A percentile compares a stretch with the other conserved stretches of the same genome.
Conservation (phyloP, 2,888 invertebrate species). For the Apamea crenata region DNA sequence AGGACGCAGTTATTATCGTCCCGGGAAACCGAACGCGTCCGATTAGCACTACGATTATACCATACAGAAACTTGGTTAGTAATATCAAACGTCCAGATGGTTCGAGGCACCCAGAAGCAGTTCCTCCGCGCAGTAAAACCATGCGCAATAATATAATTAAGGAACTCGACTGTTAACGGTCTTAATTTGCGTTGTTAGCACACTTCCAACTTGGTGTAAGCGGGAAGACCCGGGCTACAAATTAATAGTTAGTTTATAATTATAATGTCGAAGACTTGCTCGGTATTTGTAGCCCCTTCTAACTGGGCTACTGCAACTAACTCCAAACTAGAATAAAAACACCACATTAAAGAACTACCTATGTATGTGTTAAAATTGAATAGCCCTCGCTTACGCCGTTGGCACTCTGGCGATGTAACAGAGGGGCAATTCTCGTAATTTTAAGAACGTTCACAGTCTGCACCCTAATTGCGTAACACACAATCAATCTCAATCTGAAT, state of each 20-base stretch:
- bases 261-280: conserved; percentile 15
- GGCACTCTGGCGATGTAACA: background rate
- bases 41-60: background rate
- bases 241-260: conserved; percentile 26
- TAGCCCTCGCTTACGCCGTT: background rate
- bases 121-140: conserved; percentile 27
- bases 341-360: background rate
- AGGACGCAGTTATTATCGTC: background rate
- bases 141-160: conserved; percentile 48
- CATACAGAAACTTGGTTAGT: background rate
- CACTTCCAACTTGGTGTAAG: conserved; percentile 40
- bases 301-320: background rate
- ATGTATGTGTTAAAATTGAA: background rate
- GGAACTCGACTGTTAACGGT: conserved; percentile 49
- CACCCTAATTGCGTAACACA: too few relatives aligned
- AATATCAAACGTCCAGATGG: conserved; percentile 27
- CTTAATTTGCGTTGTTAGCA: conserved; percentile 52
- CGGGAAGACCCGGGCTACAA: conserved; percentile 24
- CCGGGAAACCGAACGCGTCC: background rate
- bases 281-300: background rate
- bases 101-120: background rate
- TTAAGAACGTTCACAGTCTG: too few relatives aligned
- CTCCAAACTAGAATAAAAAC: background rate
- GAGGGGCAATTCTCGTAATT: too few relatives aligned
- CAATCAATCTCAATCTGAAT: too few relatives aligned